Base-by-base conservation (phyloP, 2,113 vertebrate species). In the Colistium nudipinnis region DNA sequence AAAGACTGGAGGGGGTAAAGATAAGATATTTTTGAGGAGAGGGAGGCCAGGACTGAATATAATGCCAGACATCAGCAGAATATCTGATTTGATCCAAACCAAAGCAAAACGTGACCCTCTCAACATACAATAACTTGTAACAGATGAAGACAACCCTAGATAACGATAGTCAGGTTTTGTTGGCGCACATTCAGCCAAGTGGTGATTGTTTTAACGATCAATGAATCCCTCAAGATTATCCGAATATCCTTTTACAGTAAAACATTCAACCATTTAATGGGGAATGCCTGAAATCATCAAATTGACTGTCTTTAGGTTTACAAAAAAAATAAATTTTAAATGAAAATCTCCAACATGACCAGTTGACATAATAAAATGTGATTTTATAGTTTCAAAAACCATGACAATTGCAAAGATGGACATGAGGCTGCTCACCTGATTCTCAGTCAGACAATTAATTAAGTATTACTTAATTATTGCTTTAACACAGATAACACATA, bases 51-150 rank as follows among this genome's bases (percentile, higher is more conserved):
- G 22, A 28, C 43, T 14, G 49, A 77, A 45, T 66, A 35, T 7
- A 62, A 48, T 17, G 30, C 57, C 64, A 74, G 74, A 81, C 44
- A 62, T 75, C 44, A 76, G 66, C 41, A 81, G 53, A 81, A 68
- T 67, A 87, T 87, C 62, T 71, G 70, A 80, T 80, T 61, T 80
- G 61, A 80, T 83, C 59, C 62, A 62, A 65, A 57, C 33, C 35
- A 8, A 52, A 73, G 35, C 28, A 57, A 45, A 67, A 49, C 59
- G 14, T 55, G 43, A 68, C 17, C 45, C 11, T 6, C 3, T 24
- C 44, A 47, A 24, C 17, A 12, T 12, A 22, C 19, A 45, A 1
- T n/a, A 43, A 17, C 39, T n/a, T n/a, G 10, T 19, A 3, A 10
- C 41, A 25, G 45, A 47, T 12, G 45, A 47, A 25, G 45, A n/a